Evolutionary conservation across 1,140 invertebrate species (phyloP).

Genomic region (Magallana ariakensis): DNA sequence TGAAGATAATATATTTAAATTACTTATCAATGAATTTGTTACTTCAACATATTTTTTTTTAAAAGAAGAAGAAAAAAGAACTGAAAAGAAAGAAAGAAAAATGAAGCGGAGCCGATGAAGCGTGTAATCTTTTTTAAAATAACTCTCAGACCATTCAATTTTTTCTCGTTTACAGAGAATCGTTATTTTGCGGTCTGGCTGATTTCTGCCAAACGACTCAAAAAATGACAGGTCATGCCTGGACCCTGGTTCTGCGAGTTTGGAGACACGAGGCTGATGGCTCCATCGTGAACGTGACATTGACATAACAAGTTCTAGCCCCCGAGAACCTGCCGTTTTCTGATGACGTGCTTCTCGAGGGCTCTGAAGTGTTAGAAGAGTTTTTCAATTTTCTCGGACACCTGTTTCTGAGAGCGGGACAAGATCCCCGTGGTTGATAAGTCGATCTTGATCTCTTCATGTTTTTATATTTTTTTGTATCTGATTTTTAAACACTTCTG

Average conservation of each 20-base stretch:
- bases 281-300: not conserved
- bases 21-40: too few species aligned
- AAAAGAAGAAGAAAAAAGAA: too few species aligned
- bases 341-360: not conserved
- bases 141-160: too few species aligned
- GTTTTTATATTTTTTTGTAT: not conserved
- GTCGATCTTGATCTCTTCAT: not conserved
- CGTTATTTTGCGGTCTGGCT: not conserved
- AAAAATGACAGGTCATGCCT: conserved; percentile 22
- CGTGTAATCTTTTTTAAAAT: too few species aligned
- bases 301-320: conserved; percentile 22
- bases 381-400: conserved; percentile 4
- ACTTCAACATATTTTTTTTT: too few species aligned
- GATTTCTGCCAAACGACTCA: conserved; percentile 20
- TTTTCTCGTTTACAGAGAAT: not conserved
- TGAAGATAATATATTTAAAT: too few species aligned
- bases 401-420: conserved; percentile 28
- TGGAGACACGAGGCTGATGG: not conserved
- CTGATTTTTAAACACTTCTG: not conserved
- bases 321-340: not conserved
- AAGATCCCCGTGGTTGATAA: not conserved
- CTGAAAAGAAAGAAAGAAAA: too few species aligned
- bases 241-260: not conserved
- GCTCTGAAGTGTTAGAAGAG: conserved; percentile 3
- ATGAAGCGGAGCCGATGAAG: too few species aligned